Conservation (phyloP, 64 coral and sea anemone species). For the Astreopora myriophthalma region DNA sequence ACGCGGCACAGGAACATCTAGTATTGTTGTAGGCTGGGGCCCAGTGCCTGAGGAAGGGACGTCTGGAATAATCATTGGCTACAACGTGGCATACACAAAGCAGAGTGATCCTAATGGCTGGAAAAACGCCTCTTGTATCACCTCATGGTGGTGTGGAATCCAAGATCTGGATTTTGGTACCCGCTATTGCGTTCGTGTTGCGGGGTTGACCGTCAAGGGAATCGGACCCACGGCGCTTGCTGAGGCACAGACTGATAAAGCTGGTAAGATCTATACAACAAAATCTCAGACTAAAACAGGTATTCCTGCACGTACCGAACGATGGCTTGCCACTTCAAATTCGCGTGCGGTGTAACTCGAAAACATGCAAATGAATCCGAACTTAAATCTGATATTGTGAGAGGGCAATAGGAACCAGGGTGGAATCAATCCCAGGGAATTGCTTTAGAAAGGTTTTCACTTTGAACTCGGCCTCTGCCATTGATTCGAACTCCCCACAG, state of each 20-base stretch:
- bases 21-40: conserved; percentile 44
- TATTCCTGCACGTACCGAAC: too few species aligned
- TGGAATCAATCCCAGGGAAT: too few species aligned
- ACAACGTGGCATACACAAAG: conserved; percentile 29
- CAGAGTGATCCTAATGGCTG: not conserved
- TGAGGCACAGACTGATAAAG: not conserved
- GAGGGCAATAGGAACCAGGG: too few species aligned
- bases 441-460: too few species aligned
- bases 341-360: too few species aligned
- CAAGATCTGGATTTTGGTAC: conserved; percentile 9
- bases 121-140: not conserved
- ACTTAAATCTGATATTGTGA: too few species aligned
- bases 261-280: not conserved
- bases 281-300: too few species aligned
- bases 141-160: not conserved
- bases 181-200: not conserved
- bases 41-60: not conserved
- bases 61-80: conserved; percentile 23
- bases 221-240: not conserved
- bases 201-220: not conserved
- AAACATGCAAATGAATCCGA: too few species aligned
- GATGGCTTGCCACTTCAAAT: too few species aligned
- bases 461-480: too few species aligned
- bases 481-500: too few species aligned
- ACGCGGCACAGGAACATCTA: not conserved